Evolutionary conservation across 64 coral and sea anemone species (phyloP).

Genomic region (Pachyseris speciosa): DNA sequence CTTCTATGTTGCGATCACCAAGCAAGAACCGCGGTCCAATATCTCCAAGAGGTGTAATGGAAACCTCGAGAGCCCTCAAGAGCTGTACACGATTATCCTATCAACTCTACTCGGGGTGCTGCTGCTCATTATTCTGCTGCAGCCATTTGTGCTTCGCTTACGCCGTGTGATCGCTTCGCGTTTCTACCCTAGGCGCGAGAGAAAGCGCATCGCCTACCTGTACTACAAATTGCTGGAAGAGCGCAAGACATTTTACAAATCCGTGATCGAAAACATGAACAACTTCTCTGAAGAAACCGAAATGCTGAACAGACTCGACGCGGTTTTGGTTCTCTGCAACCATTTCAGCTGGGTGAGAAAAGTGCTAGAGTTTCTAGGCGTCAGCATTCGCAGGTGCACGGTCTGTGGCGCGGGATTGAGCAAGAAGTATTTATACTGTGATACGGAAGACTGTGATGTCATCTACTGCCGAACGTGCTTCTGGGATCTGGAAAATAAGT

Average conservation of each 20-base stretch:
- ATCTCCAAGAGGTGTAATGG: slow-evolving; percentile 3
- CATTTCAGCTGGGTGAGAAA: slow-evolving; percentile 81
- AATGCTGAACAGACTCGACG: slow-evolving; percentile 72
- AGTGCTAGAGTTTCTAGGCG: slow-evolving; percentile 57
- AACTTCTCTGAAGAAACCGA: slow-evolving; percentile 80
- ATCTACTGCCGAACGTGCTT: slow-evolving; percentile 96
- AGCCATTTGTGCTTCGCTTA: slow-evolving; percentile 79
- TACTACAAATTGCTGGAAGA: slow-evolving; percentile 96
- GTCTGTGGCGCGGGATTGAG: slow-evolving; percentile 81
- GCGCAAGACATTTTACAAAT: slow-evolving; percentile 82
- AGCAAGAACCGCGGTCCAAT: neutral
- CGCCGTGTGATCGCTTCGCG: slow-evolving; percentile 67
- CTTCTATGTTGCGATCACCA: slow-evolving; percentile 59
- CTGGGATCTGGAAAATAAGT: slow-evolving; percentile 94
- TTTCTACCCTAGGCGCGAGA: slow-evolving; percentile 81
- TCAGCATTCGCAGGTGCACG: slow-evolving; percentile 71
- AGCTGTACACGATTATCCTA: slow-evolving; percentile 66
- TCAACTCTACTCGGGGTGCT: slow-evolving; percentile 71
- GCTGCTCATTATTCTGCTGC: slow-evolving; percentile 80
- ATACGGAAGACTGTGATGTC: slow-evolving; percentile 78
- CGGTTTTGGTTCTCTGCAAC: slow-evolving; percentile 69
- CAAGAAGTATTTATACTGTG: slow-evolving; percentile 80
- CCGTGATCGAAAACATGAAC: slow-evolving; percentile 88
- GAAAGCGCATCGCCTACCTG: slow-evolving; percentile 80
- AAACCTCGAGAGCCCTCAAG: slow-evolving; percentile 10